Base-by-base conservation (phyloP, 2,888 invertebrate genomes). In the Dryobota labecula region DNA sequence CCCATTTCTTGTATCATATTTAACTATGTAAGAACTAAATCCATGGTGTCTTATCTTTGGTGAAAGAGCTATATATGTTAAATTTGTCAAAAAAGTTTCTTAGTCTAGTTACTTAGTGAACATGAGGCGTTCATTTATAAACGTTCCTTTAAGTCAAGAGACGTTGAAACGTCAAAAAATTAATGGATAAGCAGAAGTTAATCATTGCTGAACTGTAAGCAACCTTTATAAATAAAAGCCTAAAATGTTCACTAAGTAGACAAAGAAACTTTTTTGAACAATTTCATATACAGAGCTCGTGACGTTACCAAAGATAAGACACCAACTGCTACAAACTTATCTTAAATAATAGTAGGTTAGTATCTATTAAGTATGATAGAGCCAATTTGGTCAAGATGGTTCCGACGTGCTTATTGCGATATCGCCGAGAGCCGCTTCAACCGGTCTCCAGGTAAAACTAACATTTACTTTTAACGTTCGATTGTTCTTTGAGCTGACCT, bases 401-500 rank as follows among this genome's bases (percentile, higher is more conserved):
- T 53, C 30, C 27, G 49, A 41, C 33, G 27, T 54, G 33, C 53
- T 63, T 49, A 33, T 51, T 58, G 49, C 41, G 61, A 81, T 68
- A 64, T 64, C 58, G 24, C 60, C 24, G 60, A 81, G 66, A 53
- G 27, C 49, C 24, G 38, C 33, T 60, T 49, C 30, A 69, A 78
- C 73, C 69, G 73, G 69, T 78, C 73, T 66, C 54, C 73, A 73
- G n/a, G 58, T 69, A 69, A 82, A 69, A 77, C 51, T 33, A 73
- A 81, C 69, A 68, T 78, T 82, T 73, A 70, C 49, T 80, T 79
- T 65, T 82, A 78, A 66, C 63, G 63, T 67, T 64, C 70, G 63
- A 82, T 80, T 80, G 80, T 80, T 80, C 70, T 78, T 49, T 51
- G 58, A 51, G 43, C 24, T 80, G 72, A 71, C 74, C 79, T 60